Percentiles rank a stretch among this genome's conserved stretches.
phyloP scores from a whole-genome alignment of 2,888 invertebrate species.

The Drosophila stalkeri region DNA sequence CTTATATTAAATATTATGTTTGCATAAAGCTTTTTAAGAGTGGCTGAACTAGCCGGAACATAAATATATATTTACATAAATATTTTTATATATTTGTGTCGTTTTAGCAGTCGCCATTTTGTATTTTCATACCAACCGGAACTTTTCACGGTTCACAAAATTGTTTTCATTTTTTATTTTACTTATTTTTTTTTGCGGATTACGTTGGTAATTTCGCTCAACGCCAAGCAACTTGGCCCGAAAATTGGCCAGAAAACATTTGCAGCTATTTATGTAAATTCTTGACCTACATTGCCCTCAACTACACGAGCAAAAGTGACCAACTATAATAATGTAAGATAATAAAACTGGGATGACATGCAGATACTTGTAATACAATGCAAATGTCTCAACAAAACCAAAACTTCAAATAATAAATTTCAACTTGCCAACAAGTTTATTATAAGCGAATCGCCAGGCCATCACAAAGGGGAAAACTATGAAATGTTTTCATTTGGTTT shows the following conservation, averaged over 20 bases:
- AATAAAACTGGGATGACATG: slow-evolving; percentile 10
- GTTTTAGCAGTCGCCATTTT: slow-evolving; percentile 6
- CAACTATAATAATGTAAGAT: slow-evolving; percentile 5
- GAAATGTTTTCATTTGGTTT: background rate
- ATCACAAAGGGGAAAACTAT: background rate
- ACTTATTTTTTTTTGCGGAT: slow-evolving; percentile 22
- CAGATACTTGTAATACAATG: slow-evolving; percentile 5
- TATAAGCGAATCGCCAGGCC: background rate
- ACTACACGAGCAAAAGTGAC: slow-evolving; percentile 1
- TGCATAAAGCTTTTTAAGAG: background rate
- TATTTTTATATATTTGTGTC: background rate
- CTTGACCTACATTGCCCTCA: slow-evolving; percentile 48
- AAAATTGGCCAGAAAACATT: slow-evolving; percentile 50
- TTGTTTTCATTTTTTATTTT: slow-evolving; percentile 12
- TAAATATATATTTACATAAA: background rate
- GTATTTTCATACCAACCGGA: slow-evolving; percentile 26
- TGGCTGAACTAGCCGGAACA: background rate
- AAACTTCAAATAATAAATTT: slow-evolving; percentile 1
- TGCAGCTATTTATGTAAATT: slow-evolving; percentile 50
- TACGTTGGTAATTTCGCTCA: slow-evolving; percentile 50
- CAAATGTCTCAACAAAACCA: background rate
- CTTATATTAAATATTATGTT: background rate
- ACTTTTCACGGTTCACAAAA: slow-evolving; percentile 50
- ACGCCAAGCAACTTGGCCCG: slow-evolving; percentile 32
- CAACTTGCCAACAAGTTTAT: slow-evolving; percentile 4